phyloP scores from a whole-genome alignment of 2,797 vertebrate species.

The Delichon dasypus region DNA sequence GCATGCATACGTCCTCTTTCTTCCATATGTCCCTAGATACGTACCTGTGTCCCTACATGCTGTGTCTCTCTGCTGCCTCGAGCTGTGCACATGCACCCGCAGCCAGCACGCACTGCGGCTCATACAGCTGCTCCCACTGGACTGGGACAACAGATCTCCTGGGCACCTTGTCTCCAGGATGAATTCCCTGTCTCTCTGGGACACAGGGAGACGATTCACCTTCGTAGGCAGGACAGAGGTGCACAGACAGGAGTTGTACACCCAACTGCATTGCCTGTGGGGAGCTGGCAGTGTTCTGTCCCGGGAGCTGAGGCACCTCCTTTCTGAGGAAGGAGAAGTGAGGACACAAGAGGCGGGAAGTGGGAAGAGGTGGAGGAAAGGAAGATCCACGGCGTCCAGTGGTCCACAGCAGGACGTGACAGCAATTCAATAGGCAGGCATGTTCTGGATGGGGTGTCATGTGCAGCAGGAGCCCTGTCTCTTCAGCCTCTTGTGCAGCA shows the following conservation, averaged over 20 bases:
- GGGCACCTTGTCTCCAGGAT: not conserved
- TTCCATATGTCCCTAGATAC: fast-evolving
- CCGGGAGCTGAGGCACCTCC: not conserved
- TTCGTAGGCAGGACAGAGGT: not conserved
- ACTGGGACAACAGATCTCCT: not conserved
- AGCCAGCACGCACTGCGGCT: not conserved
- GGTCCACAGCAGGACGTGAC: not conserved
- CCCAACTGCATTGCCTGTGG: no score
- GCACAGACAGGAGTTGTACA: not conserved
- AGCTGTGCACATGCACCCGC: not conserved
- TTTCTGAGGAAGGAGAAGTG: not conserved
- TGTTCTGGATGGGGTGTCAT: not conserved
- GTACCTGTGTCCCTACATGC: fast-evolving
- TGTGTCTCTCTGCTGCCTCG: not conserved
- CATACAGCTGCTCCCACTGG: not conserved
- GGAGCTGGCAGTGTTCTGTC: not conserved
- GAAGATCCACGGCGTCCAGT: not conserved
- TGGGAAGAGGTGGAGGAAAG: not conserved
- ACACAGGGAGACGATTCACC: not conserved
- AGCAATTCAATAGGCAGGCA: not conserved
- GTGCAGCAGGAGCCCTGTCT: not conserved
- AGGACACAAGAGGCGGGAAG: not conserved
- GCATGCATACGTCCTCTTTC: not conserved
- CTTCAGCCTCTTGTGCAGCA: not conserved
- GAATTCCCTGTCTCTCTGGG: not conserved